A percentile compares a stretch with the other conserved stretches of the same genome.
These are phyloP conservation scores for Cuniculus paca DNA, from an alignment of 2,797 vertebrate species.

Conservation along the genomic window DNA sequence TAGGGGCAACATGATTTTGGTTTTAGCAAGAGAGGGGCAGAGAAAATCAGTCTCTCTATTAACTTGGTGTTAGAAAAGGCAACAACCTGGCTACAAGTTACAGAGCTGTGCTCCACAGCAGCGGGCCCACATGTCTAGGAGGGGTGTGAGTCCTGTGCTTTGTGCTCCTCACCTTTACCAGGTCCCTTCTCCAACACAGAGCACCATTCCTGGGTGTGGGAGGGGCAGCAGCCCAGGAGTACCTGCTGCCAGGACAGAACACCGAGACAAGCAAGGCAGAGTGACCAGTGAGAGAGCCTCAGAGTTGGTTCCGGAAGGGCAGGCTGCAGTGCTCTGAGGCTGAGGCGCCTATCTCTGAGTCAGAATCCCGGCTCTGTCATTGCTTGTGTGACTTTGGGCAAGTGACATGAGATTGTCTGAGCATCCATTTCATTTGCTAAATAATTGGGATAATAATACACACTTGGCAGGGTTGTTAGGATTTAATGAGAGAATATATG, in stretches of 20 bases:
- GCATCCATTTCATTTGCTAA: slow-evolving; percentile 65
- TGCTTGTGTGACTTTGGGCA: neutral
- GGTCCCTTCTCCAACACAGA: neutral
- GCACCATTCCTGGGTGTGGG: neutral
- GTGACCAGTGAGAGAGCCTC: neutral
- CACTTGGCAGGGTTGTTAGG: neutral
- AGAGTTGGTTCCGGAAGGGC: neutral
- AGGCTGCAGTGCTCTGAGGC: neutral
- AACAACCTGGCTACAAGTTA: neutral
- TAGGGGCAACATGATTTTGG: no score
- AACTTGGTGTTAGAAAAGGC: neutral
- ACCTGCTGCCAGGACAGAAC: neutral
- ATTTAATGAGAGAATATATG: slow-evolving; percentile 62
- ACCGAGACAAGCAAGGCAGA: neutral
- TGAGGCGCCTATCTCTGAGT: neutral
- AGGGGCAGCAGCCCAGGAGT: neutral
- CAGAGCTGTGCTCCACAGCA: neutral
- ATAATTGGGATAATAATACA: slow-evolving; percentile 63
- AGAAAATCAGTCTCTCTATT: neutral
- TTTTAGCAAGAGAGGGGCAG: neutral
- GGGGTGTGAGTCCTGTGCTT: neutral
- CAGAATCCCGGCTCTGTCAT: neutral
- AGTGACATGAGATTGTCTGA: neutral
- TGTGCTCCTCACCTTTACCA: neutral
- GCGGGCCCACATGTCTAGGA: rapidly evolving